phyloP scores from a whole-genome alignment of 1,140 invertebrate species.

The Lutraria rhynchaena region DNA sequence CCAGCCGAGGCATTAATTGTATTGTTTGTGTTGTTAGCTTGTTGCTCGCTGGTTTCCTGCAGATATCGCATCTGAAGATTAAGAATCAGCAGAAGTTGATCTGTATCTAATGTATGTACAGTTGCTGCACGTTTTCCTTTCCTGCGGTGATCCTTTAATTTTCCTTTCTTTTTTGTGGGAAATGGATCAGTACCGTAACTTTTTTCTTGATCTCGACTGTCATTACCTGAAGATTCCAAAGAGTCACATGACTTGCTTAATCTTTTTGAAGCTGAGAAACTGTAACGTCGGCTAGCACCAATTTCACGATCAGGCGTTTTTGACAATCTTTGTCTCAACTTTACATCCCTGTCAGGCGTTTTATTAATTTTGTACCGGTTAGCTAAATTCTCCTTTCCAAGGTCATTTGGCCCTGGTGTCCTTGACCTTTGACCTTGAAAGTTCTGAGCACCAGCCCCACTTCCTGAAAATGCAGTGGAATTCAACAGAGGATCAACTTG shows the following conservation, averaged over 20 bases:
- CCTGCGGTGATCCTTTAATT: conserved; percentile 71
- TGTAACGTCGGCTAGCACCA: conserved; percentile 34
- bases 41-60: conserved; percentile 69
- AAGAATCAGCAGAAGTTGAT: conserved; percentile 76
- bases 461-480: neutral
- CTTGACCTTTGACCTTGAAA: conserved; percentile 52
- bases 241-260: conserved; percentile 66
- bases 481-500: no score
- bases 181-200: conserved; percentile 17
- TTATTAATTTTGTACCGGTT: conserved; percentile 48
- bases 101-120: conserved; percentile 73
- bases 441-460: neutral
- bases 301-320: conserved; percentile 60
- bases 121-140: conserved; percentile 72
- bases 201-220: conserved; percentile 19
- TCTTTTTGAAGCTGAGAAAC: conserved; percentile 53
- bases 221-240: conserved; percentile 54
- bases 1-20: neutral
- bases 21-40: conserved; percentile 42
- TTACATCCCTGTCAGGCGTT: conserved; percentile 35
- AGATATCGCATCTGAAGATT: conserved; percentile 76
- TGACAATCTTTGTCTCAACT: conserved; percentile 47
- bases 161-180: conserved; percentile 59
- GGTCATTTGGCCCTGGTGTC: conserved; percentile 36
- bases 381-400: conserved; percentile 45